These are phyloP conservation scores for Corapipo altera DNA, from an alignment of 2,113 vertebrate species.

Conservation along the genomic window DNA sequence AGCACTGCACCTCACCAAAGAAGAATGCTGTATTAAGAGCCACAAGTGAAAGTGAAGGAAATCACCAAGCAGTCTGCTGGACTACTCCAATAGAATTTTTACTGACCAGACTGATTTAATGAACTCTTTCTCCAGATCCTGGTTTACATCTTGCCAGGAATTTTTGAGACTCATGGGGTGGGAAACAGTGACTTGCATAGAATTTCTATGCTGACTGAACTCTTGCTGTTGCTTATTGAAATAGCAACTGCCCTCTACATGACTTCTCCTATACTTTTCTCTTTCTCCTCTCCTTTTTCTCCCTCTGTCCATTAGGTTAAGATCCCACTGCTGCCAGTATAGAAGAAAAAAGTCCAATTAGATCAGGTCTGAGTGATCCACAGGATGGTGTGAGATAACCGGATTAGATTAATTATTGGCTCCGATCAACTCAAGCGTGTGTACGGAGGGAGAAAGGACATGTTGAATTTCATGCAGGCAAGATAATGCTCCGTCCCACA, in stretches of 20 bases:
- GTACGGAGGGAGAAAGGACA: background rate
- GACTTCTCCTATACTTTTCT: background rate
- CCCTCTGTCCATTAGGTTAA: background rate
- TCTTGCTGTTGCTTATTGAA: background rate
- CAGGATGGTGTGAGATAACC: background rate
- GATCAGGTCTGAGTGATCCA: background rate
- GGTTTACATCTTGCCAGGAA: background rate
- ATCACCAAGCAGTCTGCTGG: background rate
- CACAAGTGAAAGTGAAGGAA: background rate
- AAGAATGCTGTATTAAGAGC: background rate
- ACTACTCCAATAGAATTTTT: background rate
- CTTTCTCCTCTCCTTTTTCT: background rate
- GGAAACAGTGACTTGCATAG: background rate
- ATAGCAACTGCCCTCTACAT: too few species aligned
- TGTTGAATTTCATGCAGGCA: background rate
- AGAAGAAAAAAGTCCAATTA: background rate
- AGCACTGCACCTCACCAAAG: background rate
- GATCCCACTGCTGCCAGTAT: background rate
- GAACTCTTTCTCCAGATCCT: background rate
- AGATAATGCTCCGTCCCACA: background rate
- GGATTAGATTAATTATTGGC: background rate
- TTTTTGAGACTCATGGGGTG: background rate
- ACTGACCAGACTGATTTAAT: background rate
- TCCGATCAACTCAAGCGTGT: background rate
- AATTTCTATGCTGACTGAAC: background rate